phyloP scores from a whole-genome alignment of 2,797 vertebrate species.

The Artibeus lituratus region DNA sequence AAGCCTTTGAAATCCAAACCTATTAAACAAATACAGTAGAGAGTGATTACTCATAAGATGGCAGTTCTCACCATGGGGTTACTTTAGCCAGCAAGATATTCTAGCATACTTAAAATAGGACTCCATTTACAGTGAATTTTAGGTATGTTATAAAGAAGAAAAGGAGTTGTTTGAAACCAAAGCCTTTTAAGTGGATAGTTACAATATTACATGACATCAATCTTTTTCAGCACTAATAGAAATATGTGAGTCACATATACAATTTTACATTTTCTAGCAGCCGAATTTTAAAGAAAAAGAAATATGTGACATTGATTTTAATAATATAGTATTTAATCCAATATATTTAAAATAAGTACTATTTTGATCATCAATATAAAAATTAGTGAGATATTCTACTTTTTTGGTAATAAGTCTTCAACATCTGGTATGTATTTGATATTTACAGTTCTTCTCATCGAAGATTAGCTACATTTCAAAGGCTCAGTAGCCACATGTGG shows the following conservation, averaged over 20 bases:
- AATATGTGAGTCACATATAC: background rate
- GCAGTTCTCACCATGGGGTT: background rate
- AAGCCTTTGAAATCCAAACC: slow-evolving; percentile 15
- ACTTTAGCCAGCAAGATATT: slow-evolving; percentile 21
- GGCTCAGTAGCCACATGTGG: background rate
- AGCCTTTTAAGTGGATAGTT: slow-evolving; percentile 28
- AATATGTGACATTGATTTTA: background rate
- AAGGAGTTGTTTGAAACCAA: background rate
- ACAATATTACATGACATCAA: background rate
- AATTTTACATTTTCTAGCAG: slow-evolving; percentile 1
- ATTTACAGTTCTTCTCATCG: background rate
- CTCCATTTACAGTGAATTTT: background rate
- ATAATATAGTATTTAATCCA: background rate
- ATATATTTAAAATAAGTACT: background rate
- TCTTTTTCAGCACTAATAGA: background rate
- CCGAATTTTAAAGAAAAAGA: slow-evolving; percentile 16
- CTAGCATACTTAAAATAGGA: background rate
- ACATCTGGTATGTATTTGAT: background rate
- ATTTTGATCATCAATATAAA: background rate
- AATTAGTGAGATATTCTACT: background rate
- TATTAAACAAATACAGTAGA: background rate
- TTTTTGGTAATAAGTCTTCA: background rate
- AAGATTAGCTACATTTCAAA: slow-evolving; percentile 18
- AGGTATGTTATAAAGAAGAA: background rate
- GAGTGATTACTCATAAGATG: background rate